Evolutionary conservation across 2,113 vertebrate genomes (phyloP), one percentile per base, ranked within the genome.

Genomic region (Strigops habroptila): DNA sequence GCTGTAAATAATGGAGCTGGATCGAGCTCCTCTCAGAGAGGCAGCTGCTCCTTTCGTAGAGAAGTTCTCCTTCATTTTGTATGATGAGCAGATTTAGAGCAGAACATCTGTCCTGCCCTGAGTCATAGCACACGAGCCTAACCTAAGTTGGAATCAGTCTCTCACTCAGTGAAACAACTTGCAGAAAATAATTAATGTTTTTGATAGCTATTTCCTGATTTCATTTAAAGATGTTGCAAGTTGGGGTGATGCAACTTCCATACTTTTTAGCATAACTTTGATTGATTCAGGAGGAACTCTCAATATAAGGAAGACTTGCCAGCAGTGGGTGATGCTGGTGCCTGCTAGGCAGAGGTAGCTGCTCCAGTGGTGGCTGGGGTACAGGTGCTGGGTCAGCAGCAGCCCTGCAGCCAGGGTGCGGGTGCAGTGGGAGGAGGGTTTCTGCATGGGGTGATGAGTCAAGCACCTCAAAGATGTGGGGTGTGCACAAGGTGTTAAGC

Each of bases 381-480:
- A 49, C 1, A 5, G 75, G 82, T 0, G 3, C 55, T 1, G 7
- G 59, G 18, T 39, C 39, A 59, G 55, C 53, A 82, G 67, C 48
- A 52, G 48, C 65, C 35, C 51, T 17, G 33, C 57, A 28, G 27
- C 10, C 1, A 3, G 33, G 37, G 33, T 13, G 30, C 2, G 1
- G 59, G 23, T 10, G 23, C 13, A 46, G 30, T 3, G 1, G 53
- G 49, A 62, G 39, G 35, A 70, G 30, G 19, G 7, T 39, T 30
- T 43, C 37, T 71, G 84, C n/a, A 1, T 15, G 33, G 62, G 35
- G 43, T 43, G 46, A 9, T 10, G 22, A 11, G 9, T 44, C 0
- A 0, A 27, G 59, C 35, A n/a, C 37, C 52, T 39, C 22, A 0
- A 0, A 27, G 48, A 21, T 27, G 41, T 2, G 2, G 23, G 9